phyloP scores from a whole-genome alignment of 2,797 vertebrate species.

The Sebastes taczanowskii region DNA sequence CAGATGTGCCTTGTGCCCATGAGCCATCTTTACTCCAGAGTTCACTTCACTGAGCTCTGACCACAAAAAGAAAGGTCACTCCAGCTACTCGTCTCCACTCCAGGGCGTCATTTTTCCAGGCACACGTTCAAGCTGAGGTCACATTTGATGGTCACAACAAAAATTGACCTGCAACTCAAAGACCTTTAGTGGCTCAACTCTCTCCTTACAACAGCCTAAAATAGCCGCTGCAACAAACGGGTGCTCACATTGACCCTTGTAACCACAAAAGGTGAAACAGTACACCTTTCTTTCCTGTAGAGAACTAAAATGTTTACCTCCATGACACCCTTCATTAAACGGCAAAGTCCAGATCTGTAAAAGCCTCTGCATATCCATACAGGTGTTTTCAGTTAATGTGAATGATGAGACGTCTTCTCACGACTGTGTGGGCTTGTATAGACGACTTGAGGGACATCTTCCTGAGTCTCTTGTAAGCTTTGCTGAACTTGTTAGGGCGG shows the following conservation, averaged over 20 bases:
- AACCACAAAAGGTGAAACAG: neutral
- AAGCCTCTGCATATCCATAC: no score
- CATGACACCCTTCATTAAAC: neutral
- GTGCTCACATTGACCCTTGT: neutral
- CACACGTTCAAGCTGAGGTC: constrained; percentile 1
- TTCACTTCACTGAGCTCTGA: neutral
- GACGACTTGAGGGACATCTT: no score
- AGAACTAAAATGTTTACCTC: neutral
- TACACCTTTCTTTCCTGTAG: neutral
- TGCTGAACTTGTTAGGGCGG: no score
- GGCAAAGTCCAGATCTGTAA: neutral
- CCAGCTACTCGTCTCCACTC: neutral
- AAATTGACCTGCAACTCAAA: neutral
- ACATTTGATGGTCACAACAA: constrained; percentile 4
- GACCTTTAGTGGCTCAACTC: neutral
- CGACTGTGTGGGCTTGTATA: no score
- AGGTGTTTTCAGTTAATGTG: no score
- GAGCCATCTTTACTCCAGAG: constrained; percentile 1
- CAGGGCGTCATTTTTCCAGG: neutral
- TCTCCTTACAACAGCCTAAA: neutral
- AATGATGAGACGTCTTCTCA: no score
- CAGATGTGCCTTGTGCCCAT: neutral
- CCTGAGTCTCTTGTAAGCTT: no score
- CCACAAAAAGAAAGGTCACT: neutral
- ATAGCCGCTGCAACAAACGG: neutral